Evolutionary conservation across 2,113 vertebrate genomes (phyloP).

Genomic region (Ictalurus punctatus): DNA sequence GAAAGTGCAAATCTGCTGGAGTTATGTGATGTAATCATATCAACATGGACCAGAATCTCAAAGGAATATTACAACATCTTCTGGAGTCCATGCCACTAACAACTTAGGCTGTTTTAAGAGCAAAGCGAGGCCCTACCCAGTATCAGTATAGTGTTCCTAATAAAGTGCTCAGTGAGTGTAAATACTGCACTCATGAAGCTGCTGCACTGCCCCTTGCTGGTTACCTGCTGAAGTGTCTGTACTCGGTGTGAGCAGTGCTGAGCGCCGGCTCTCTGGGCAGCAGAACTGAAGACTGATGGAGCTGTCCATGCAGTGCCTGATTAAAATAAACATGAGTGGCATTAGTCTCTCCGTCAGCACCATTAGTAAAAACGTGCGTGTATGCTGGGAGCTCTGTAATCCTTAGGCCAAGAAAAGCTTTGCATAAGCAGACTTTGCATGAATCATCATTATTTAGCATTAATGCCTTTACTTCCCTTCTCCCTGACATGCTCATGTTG

Average conservation of each 20-base stretch:
- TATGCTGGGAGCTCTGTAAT: neutral
- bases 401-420: neutral
- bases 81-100: neutral
- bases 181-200: neutral
- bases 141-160: neutral
- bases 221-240: slow-evolving; percentile 51
- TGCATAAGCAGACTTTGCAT: slow-evolving; percentile 32
- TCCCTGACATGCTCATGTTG: neutral
- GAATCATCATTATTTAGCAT: slow-evolving; percentile 37
- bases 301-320: slow-evolving; percentile 47
- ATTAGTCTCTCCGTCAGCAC: slow-evolving; percentile 19
- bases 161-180: neutral
- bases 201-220: slow-evolving; percentile 49
- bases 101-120: neutral
- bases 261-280: slow-evolving; percentile 2
- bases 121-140: neutral
- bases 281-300: slow-evolving; percentile 4
- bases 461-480: slow-evolving; percentile 19
- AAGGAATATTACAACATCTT: neutral
- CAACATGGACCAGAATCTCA: neutral
- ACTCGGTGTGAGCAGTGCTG: slow-evolving; percentile 40
- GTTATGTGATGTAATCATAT: neutral
- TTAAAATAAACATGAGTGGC: slow-evolving; percentile 29
- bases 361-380: slow-evolving; percentile 1
- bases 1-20: neutral